Base-by-base conservation (phyloP, 2,797 vertebrate genomes). In the Craterocephalus amniculus region DNA sequence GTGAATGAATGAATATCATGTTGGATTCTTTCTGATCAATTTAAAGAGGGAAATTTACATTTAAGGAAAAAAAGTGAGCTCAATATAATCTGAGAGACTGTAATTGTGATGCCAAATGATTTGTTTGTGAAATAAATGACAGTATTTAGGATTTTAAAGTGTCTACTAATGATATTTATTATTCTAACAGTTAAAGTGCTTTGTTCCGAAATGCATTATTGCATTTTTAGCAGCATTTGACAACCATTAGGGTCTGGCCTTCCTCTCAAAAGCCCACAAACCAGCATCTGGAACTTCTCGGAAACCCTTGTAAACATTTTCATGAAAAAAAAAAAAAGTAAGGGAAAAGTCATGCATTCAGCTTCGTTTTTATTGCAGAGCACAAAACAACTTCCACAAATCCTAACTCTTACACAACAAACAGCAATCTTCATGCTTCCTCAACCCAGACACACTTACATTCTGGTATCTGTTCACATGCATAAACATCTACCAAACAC, bases 101-200 rank as follows among this genome's bases (percentile, higher is more conserved):
- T 92, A 89, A 86, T 87, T 87, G 87, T 93, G 91, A 92, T 90
- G 91, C 91, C 92, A 93, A 93, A 93, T 92, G 73, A 91, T 77
- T 84, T 91, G 91, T 91, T 88, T 89, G 89, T 91, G 92, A 90
- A 93, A 93, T 93, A 92, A 93, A 92, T 86, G 72, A 88, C 87
- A 87, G 83, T 89, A 90, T 91, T 92, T 91, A 91, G 90, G 83
- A 84, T 89, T 92, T 91, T 82, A 87, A 83, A 58, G 72, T 74
- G 84, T 84, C 67, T 64, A 62, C 73, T 63, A 60, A 68, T 84
- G 77, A 70, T 48, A 55, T 75, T 85, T 83, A 48, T 81, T 82
- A 67, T 68, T 31, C 29, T 36, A 18, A 48, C 35, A 76, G 49
- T 72, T 58, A 18, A 45, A 74, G 70, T 69, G 74, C 52, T 68